These are phyloP conservation scores for Amphiprion ocellaris DNA, from an alignment of 2,113 vertebrate genomes.

Conservation along the genomic window DNA sequence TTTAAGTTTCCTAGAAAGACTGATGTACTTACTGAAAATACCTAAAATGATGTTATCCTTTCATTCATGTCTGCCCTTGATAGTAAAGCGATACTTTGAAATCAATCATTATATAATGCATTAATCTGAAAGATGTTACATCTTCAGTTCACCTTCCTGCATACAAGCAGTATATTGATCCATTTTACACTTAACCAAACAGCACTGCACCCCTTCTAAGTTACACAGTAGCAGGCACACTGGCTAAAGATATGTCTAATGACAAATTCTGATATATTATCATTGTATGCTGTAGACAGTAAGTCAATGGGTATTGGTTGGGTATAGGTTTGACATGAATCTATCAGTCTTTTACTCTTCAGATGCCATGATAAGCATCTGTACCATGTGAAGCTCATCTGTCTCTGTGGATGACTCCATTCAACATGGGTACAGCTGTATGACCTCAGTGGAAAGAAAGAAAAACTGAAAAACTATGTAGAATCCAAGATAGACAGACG, in stretches of 20 bases:
- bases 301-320: conserved; percentile 23
- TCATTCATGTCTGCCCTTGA: conserved; percentile 1
- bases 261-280: neutral
- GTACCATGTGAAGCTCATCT: conserved; percentile 26
- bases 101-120: neutral
- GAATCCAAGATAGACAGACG: neutral
- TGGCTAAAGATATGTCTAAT: neutral
- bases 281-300: neutral
- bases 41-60: neutral
- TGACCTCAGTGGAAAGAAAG: conserved; percentile 16
- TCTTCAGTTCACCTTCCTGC: neutral
- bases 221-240: neutral
- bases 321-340: conserved; percentile 26
- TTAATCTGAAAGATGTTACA: neutral
- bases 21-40: conserved; percentile 14
- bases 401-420: neutral
- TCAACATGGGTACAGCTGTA: neutral
- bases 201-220: neutral
- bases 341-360: neutral
- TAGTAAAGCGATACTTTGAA: conserved; percentile 2
- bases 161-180: conserved; percentile 36
- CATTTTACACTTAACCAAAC: neutral
- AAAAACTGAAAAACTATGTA: neutral
- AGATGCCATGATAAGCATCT: conserved; percentile 17
- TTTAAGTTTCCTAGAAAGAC: neutral